Evolutionary conservation across 2,888 invertebrate species (phyloP).

Genomic region (Luperina nickerlii): DNA sequence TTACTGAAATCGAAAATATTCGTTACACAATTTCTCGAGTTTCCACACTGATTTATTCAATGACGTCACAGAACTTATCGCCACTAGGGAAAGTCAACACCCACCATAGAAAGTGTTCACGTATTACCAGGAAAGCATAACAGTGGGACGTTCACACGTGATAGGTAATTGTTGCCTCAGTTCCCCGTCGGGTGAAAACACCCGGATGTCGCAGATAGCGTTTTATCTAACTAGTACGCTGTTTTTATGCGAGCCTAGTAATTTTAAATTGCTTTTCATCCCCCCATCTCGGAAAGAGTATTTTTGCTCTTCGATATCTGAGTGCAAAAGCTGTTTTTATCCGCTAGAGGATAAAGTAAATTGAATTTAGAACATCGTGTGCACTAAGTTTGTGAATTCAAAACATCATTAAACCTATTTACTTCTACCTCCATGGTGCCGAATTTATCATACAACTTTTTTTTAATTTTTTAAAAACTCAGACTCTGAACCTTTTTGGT

Average conservation of each 20-base stretch:
- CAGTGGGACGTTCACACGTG: constrained; percentile 82
- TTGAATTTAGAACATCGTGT: too few relatives aligned
- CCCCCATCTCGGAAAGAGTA: too few relatives aligned
- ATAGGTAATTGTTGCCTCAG: constrained; percentile 79
- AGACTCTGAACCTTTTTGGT: too few relatives aligned
- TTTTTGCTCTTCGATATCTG: too few relatives aligned
- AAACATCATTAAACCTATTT: too few relatives aligned
- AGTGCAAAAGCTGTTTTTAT: too few relatives aligned
- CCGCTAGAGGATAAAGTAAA: too few relatives aligned
- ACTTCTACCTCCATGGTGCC: too few relatives aligned
- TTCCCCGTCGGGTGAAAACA: constrained; percentile 83
- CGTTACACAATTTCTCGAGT: constrained; percentile 9
- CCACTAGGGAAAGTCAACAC: constrained; percentile 63
- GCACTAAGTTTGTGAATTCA: too few relatives aligned
- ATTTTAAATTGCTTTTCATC: constrained; percentile 61
- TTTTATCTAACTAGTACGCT: constrained; percentile 78
- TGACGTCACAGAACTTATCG: constrained; percentile 52
- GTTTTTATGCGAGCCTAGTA: constrained; percentile 75
- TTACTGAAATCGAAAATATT: background rate
- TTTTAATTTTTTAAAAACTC: too few relatives aligned
- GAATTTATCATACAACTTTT: too few relatives aligned
- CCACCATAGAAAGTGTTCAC: constrained; percentile 77
- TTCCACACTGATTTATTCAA: constrained; percentile 28
- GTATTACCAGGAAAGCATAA: constrained; percentile 81
- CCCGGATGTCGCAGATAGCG: constrained; percentile 83